Percentiles rank a stretch among this genome's conserved stretches.
phyloP scores from a whole-genome alignment of 2,113 vertebrate species.

The Cichladusa arquata region DNA sequence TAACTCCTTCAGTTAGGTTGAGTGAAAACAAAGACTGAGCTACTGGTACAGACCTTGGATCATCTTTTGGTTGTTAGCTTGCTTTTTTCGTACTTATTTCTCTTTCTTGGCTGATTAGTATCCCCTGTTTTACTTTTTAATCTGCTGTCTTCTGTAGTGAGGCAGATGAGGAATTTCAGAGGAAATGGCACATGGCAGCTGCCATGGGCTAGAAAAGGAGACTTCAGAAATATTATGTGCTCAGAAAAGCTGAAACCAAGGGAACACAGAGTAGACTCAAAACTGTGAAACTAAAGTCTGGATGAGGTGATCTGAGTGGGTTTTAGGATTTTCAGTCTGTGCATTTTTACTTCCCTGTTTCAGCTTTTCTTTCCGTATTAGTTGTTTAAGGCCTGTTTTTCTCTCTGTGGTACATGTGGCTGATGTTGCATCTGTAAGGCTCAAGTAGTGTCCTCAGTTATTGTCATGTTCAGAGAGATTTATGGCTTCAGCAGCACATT shows the following conservation, averaged over 20 bases:
- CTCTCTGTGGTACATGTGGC: neutral
- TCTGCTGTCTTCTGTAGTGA: neutral
- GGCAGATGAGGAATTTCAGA: neutral
- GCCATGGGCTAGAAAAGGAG: neutral
- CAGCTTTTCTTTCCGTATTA: neutral
- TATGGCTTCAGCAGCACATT: slow-evolving; percentile 2
- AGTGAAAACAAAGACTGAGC: neutral
- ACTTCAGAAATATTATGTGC: neutral
- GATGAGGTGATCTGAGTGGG: neutral
- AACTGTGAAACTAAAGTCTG: neutral
- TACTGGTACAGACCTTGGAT: neutral
- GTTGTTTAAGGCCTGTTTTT: neutral
- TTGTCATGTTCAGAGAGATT: neutral
- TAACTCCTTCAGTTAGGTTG: neutral
- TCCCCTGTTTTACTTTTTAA: neutral
- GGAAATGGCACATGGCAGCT: neutral
- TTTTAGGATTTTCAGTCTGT: neutral
- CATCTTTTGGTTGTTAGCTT: neutral
- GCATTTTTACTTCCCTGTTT: neutral
- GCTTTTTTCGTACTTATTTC: neutral
- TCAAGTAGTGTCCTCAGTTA: neutral
- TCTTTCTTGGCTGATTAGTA: neutral
- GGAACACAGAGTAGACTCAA: neutral
- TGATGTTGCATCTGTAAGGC: neutral
- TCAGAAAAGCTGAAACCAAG: neutral